These are phyloP conservation scores for Leuciscus waleckii DNA, from an alignment of 2,797 vertebrate genomes.

Conservation along the genomic window DNA sequence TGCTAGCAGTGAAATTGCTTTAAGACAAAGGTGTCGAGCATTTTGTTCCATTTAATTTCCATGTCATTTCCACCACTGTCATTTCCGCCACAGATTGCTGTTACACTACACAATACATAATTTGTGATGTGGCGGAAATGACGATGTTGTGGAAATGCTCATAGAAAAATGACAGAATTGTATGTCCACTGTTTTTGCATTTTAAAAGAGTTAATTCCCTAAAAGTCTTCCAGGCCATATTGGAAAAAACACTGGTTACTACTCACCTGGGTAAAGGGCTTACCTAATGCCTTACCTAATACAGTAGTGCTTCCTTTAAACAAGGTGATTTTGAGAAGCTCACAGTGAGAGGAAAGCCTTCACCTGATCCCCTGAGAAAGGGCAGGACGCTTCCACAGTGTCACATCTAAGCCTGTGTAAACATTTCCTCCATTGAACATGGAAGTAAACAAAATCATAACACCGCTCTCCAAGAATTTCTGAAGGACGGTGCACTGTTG, in stretches of 20 bases:
- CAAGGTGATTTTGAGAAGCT: constrained; percentile 61
- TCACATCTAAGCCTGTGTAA: constrained; percentile 74
- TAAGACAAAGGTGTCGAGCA: neutral
- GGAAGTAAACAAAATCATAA: constrained; percentile 75
- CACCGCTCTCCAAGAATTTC: constrained; percentile 63
- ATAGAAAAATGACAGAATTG: neutral
- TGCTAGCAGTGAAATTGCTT: neutral
- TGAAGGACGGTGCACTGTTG: constrained; percentile 25
- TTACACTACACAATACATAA: constrained; percentile 7
- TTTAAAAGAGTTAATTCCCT: neutral
- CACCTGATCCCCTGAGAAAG: constrained; percentile 80
- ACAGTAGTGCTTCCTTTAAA: constrained; percentile 37
- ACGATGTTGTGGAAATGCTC: neutral
- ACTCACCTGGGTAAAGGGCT: neutral
- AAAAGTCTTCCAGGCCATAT: neutral
- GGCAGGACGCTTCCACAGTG: constrained; percentile 78
- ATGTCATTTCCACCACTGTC: neutral
- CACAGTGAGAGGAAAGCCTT: constrained; percentile 66
- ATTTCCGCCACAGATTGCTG: neutral
- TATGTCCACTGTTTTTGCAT: neutral
- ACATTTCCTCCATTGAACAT: constrained; percentile 77
- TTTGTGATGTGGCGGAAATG: neutral
- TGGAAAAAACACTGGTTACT: neutral
- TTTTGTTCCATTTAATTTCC: neutral
- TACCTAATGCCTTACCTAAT: constrained; percentile 49